A percentile compares a stretch with the other conserved stretches of the same genome.
These are phyloP conservation scores for Cryptus armator DNA, from an alignment of 2,888 invertebrate genomes.

Conservation along the genomic window DNA sequence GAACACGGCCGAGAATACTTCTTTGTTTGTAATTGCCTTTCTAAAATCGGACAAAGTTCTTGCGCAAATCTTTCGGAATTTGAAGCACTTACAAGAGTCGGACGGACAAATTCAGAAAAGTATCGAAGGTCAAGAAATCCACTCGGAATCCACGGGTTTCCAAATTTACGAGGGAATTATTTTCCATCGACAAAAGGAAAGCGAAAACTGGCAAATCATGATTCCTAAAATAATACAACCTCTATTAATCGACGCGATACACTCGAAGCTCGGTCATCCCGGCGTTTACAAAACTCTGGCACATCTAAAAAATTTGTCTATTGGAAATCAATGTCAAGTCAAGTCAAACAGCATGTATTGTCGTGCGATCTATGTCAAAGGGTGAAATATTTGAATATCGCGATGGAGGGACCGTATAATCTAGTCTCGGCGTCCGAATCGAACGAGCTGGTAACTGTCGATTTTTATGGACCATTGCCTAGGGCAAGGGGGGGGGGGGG, in stretches of 20 bases:
- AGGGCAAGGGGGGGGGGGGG: neutral
- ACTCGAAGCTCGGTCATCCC: constrained; percentile 40
- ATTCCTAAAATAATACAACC: constrained; percentile 33
- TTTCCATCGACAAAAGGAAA: neutral
- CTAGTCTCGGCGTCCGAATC: neutral
- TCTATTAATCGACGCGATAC: constrained; percentile 32
- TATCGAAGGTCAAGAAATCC: neutral
- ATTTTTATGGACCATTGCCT: constrained; percentile 45
- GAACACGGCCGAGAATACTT: neutral
- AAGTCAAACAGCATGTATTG: constrained; percentile 26
- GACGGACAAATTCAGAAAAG: neutral
- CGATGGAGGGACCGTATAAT: constrained; percentile 41
- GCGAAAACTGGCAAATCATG: constrained; percentile 34
- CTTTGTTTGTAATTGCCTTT: neutral
- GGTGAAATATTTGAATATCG: constrained; percentile 11
- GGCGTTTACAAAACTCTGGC: constrained; percentile 48
- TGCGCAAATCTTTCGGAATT: constrained; percentile 1
- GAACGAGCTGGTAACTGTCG: constrained; percentile 33
- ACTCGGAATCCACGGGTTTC: neutral
- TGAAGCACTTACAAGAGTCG: neutral
- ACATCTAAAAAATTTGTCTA: constrained; percentile 34
- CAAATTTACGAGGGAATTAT: neutral
- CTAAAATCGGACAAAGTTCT: neutral
- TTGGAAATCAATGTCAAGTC: constrained; percentile 12
- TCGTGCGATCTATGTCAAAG: constrained; percentile 57